Evolutionary conservation across 2,888 invertebrate species (phyloP).

Genomic region (Gerris lacustris): DNA sequence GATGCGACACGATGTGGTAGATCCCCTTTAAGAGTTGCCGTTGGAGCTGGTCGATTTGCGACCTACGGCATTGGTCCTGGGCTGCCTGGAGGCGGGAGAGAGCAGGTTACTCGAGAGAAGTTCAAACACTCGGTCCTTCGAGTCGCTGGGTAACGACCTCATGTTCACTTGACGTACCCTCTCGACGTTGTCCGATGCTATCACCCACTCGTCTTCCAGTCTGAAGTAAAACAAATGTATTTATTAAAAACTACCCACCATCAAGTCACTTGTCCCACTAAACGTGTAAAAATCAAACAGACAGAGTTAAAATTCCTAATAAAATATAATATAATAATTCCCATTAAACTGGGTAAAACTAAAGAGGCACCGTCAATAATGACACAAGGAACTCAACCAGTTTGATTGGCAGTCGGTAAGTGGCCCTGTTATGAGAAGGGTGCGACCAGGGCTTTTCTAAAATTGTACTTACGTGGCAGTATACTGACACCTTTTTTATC

Average conservation of each 20-base stretch:
- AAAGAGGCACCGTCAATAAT: no score
- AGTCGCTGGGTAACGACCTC: constrained; percentile 27
- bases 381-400: no score
- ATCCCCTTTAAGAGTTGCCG: no score
- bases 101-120: constrained; percentile 23
- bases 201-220: constrained; percentile 73
- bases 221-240: constrained; percentile 41
- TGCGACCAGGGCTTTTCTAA: no score
- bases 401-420: no score
- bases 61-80: no score
- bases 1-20: no score
- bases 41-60: no score
- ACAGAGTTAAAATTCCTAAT: constrained; percentile 10
- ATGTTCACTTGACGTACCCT: constrained; percentile 36
- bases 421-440: no score
- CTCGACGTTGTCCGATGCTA: constrained; percentile 44
- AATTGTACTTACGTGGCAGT: no score
- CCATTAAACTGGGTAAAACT: no score
- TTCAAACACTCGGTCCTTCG: constrained; percentile 23
- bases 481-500: no score
- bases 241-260: not conserved
- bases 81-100: constrained; percentile 10
- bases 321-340: constrained; percentile 6
- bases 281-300: not conserved
- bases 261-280: not conserved